Conservation (phyloP, 2,113 vertebrate species). For the Lagopus leucura region DNA sequence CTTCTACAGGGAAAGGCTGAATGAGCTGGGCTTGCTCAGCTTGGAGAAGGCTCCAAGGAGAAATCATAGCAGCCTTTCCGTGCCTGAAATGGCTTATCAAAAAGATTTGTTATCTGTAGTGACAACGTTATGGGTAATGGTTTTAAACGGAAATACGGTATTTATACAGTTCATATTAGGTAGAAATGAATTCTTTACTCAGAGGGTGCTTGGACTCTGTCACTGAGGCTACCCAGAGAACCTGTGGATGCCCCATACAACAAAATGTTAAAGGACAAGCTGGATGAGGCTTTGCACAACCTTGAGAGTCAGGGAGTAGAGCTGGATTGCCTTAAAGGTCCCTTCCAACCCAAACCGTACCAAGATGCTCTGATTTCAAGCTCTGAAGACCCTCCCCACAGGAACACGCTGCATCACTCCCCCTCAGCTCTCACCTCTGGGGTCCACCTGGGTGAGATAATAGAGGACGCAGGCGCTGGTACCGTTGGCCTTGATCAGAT, state of each 20-base stretch:
- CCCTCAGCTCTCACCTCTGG: conserved; percentile 77
- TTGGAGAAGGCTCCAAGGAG: too few species aligned
- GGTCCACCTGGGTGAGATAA: conserved; percentile 91
- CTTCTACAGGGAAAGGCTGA: too few species aligned
- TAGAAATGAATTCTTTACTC: neutral
- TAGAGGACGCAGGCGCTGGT: conserved; percentile 79
- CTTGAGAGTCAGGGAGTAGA: neutral
- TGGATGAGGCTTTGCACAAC: neutral
- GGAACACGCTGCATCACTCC: neutral
- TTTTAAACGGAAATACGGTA: neutral
- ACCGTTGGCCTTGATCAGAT: conserved; percentile 84
- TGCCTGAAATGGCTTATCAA: neutral
- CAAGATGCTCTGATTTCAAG: neutral
- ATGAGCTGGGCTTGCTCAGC: too few species aligned
- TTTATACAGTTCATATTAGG: neutral
- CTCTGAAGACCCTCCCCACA: accelerated
- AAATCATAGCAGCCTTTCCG: neutral
- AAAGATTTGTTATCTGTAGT: neutral
- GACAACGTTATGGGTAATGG: neutral
- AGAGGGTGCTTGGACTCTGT: neutral
- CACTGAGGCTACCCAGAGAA: neutral
- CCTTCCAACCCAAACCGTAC: neutral
- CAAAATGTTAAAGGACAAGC: neutral
- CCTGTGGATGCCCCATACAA: neutral
- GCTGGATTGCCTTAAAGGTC: neutral